These are phyloP conservation scores for Cheilosia soror DNA, from an alignment of 2,888 invertebrate species.

Conservation along the genomic window DNA sequence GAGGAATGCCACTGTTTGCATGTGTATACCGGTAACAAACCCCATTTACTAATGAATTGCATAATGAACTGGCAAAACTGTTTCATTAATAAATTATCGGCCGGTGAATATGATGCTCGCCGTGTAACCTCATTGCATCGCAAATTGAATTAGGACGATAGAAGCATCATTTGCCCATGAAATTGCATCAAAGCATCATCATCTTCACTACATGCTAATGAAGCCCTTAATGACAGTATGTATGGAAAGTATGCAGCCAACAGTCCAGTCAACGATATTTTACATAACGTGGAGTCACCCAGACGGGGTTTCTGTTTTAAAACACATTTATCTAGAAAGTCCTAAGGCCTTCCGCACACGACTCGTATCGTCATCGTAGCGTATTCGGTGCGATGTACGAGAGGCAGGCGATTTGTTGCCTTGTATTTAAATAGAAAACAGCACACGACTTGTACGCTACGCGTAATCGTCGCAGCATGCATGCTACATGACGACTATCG, in stretches of 20 bases:
- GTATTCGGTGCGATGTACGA: no score
- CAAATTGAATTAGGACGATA: slow-evolving; percentile 40
- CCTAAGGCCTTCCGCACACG: no score
- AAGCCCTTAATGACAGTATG: slow-evolving; percentile 17
- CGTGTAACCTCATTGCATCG: slow-evolving; percentile 35
- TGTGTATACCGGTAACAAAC: background rate
- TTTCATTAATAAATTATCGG: slow-evolving; percentile 63
- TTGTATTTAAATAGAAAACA: no score
- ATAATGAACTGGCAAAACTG: slow-evolving; percentile 64
- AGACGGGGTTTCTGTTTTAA: no score
- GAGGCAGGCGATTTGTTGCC: no score
- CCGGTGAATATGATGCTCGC: slow-evolving; percentile 25
- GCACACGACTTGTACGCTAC: no score
- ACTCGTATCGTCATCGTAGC: no score
- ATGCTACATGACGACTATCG: no score
- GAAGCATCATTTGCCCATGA: slow-evolving; percentile 20
- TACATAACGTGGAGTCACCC: no score
- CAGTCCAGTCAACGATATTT: no score
- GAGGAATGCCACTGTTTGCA: background rate
- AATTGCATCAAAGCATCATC: slow-evolving; percentile 27
- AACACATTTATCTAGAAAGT: no score
- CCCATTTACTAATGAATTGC: slow-evolving; percentile 48
- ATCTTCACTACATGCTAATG: background rate
- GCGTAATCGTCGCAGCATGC: no score
- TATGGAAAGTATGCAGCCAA: background rate